These are phyloP conservation scores for Bradypus variegatus DNA, from an alignment of 2,797 vertebrate genomes.

Conservation along the genomic window DNA sequence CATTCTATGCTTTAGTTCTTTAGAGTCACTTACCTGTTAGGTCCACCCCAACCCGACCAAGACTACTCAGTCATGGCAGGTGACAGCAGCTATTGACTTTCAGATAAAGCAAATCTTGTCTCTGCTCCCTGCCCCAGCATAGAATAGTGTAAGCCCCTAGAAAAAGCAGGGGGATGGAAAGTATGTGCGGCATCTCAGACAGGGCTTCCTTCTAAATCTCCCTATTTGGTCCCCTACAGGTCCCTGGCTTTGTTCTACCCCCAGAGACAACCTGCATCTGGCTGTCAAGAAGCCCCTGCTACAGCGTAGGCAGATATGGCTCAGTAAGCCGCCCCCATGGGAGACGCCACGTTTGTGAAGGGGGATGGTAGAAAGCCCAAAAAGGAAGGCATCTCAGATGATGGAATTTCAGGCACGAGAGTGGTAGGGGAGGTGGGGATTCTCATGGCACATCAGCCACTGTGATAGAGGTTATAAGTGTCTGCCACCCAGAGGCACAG, in stretches of 20 bases:
- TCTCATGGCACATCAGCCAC: fast-evolving
- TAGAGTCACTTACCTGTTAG: background rate
- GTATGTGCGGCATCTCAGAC: too few relatives aligned
- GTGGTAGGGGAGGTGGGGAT: background rate
- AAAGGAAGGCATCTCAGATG: background rate
- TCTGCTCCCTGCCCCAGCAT: background rate
- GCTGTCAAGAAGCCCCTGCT: background rate
- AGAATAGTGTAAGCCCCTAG: background rate
- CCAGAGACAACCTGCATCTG: fast-evolving
- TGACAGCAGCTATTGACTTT: background rate
- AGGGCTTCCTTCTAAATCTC: too few relatives aligned
- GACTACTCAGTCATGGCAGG: background rate
- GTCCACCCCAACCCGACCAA: background rate
- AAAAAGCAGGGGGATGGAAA: too few relatives aligned
- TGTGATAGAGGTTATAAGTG: background rate
- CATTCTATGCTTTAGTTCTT: background rate
- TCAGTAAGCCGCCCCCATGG: background rate
- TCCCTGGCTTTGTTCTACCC: too few relatives aligned
- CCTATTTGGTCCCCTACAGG: background rate
- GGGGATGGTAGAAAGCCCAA: background rate
- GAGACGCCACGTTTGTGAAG: background rate
- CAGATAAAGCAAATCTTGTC: background rate
- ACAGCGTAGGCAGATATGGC: fast-evolving
- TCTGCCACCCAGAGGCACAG: background rate
- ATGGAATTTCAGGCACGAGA: background rate